Percentiles rank a stretch among this genome's conserved stretches.
phyloP scores from a whole-genome alignment of 2,797 vertebrate genomes.

The Chrosomus eos region DNA sequence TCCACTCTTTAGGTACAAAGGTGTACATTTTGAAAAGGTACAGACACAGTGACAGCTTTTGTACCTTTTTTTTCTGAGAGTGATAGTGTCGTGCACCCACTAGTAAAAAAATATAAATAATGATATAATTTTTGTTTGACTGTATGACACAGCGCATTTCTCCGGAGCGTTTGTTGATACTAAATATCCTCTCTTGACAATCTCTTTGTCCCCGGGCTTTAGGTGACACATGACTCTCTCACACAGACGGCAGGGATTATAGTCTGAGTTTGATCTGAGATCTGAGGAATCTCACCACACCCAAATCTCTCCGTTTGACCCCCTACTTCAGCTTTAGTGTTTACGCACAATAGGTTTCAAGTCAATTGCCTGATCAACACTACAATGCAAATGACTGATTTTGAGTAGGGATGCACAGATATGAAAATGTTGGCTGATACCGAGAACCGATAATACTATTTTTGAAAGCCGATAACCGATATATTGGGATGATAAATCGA shows the following conservation, averaged over 20 bases:
- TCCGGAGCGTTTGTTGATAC: constrained; percentile 43
- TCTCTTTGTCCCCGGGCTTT: not conserved
- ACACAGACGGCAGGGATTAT: constrained; percentile 22
- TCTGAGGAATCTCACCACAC: constrained; percentile 55
- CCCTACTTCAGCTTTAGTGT: constrained; percentile 29
- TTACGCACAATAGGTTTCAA: constrained; percentile 18
- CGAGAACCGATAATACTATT: too few relatives aligned
- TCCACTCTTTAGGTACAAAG: too few relatives aligned
- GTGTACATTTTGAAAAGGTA: too few relatives aligned
- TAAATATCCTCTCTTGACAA: constrained; percentile 38
- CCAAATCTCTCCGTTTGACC: constrained; percentile 42
- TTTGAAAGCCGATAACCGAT: too few relatives aligned
- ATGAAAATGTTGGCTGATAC: too few relatives aligned
- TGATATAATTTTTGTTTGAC: too few relatives aligned
- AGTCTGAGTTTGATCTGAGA: constrained; percentile 43
- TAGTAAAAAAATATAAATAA: too few relatives aligned
- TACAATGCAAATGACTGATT: not conserved
- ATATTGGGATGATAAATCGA: too few relatives aligned
- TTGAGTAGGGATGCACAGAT: too few relatives aligned
- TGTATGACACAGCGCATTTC: not conserved
- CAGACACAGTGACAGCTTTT: too few relatives aligned
- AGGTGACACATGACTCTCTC: constrained; percentile 12
- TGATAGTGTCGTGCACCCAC: too few relatives aligned
- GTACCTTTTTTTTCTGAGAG: too few relatives aligned
- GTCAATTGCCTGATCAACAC: constrained; percentile 12